These are phyloP conservation scores for Sebastes minor DNA, from an alignment of 2,797 vertebrate genomes.

Conservation along the genomic window DNA sequence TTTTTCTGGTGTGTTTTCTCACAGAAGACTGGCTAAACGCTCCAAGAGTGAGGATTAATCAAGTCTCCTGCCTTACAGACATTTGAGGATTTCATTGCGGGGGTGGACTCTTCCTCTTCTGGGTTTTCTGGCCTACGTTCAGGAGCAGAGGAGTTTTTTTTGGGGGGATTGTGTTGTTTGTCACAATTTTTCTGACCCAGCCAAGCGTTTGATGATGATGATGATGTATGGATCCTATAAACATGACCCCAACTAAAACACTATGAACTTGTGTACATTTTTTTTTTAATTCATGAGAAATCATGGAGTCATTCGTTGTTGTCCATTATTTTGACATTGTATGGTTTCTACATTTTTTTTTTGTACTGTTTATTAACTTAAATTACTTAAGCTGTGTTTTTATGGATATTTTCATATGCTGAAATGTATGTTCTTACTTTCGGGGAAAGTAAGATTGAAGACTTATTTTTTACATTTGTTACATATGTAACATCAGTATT, in stretches of 20 bases:
- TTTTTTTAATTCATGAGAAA: conserved; percentile 72
- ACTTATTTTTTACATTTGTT: conserved; percentile 99
- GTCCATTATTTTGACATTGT: conserved; percentile 81
- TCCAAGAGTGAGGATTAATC: conserved; percentile 73
- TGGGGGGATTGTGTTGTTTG: conserved; percentile 26
- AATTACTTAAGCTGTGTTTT: conserved; percentile 95
- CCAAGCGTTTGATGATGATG: conserved; percentile 70
- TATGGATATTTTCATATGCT: conserved; percentile 98
- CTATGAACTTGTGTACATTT: conserved; percentile 83
- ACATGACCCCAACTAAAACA: conserved; percentile 73
- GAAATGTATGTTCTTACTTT: conserved; percentile 97
- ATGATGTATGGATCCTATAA: conserved; percentile 73
- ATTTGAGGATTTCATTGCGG: conserved; percentile 78
- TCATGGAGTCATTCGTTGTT: conserved; percentile 76
- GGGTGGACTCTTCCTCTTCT: conserved; percentile 41
- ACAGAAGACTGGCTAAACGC: conserved; percentile 57
- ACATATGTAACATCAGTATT: conserved; percentile 99
- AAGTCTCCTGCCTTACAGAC: conserved; percentile 79
- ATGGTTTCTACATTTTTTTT: conserved; percentile 88
- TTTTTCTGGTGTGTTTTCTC: conserved; percentile 62
- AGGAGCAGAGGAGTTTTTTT: conserved; percentile 38
- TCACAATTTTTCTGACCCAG: conserved; percentile 64
- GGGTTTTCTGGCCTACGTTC: conserved; percentile 46
- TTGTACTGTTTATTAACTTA: conserved; percentile 94
- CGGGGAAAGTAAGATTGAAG: conserved; percentile 97